Evolutionary conservation across 2,888 invertebrate genomes (phyloP).

Genomic region (Luperina nickerlii): DNA sequence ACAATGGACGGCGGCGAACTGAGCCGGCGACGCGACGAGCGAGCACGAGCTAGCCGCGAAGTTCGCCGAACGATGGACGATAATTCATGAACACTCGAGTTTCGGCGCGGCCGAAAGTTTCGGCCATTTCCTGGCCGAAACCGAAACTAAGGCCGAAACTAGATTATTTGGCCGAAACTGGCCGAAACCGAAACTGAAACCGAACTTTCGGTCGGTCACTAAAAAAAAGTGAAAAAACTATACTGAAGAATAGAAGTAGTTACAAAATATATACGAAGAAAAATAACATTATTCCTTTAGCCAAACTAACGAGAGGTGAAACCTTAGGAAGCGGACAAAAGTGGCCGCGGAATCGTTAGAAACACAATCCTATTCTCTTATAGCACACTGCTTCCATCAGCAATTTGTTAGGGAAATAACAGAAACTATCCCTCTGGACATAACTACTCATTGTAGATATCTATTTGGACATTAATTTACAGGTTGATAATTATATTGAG

Average conservation of each 20-base stretch:
- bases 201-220: too few species aligned
- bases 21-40: too few species aligned
- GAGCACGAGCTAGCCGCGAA: too few species aligned
- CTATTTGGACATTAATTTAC: slow-evolving; percentile 41
- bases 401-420: slow-evolving; percentile 27
- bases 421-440: slow-evolving; percentile 20
- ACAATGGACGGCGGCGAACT: too few species aligned
- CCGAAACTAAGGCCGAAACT: too few species aligned
- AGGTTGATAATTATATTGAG: slow-evolving; percentile 15
- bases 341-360: not conserved
- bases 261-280: not conserved
- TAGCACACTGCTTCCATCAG: slow-evolving; percentile 14
- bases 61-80: too few species aligned
- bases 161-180: too few species aligned
- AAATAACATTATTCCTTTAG: not conserved
- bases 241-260: not conserved
- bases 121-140: too few species aligned
- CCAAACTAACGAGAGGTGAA: not conserved
- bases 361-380: not conserved
- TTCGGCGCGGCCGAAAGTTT: too few species aligned
- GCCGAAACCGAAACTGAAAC: too few species aligned
- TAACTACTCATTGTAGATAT: slow-evolving; percentile 24
- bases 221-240: not conserved
- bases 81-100: too few species aligned
- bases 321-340: not conserved